phyloP scores from a whole-genome alignment of 2,888 invertebrate species.

The Drosophila setosimentum region DNA sequence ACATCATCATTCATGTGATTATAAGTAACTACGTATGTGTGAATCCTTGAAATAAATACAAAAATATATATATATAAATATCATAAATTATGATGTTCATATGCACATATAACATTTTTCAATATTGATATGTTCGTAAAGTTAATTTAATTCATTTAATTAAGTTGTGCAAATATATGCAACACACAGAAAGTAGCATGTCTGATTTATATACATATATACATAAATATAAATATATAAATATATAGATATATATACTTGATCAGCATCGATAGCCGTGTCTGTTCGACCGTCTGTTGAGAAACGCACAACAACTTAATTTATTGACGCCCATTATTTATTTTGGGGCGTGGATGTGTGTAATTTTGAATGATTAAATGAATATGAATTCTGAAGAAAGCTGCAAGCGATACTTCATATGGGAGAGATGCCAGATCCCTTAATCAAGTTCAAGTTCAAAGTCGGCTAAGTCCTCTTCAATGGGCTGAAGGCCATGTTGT shows the following conservation, averaged over 20 bases:
- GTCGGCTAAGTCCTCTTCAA: neutral
- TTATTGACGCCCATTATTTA: too few relatives aligned
- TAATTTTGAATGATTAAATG: neutral
- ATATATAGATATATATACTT: neutral
- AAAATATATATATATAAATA: neutral
- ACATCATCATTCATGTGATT: constrained; percentile 22
- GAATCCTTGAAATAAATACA: neutral
- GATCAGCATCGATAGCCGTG: neutral
- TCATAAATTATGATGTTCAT: neutral
- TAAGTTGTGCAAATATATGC: neutral
- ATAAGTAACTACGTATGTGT: neutral
- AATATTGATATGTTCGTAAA: neutral
- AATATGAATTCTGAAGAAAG: neutral
- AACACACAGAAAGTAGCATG: too few relatives aligned
- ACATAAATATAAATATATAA: neutral
- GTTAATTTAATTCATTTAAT: neutral
- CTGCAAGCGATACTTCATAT: neutral
- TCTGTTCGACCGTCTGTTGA: too few relatives aligned
- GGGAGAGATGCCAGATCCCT: neutral
- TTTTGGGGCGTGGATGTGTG: neutral
- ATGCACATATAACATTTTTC: neutral
- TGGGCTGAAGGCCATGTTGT: too few relatives aligned
- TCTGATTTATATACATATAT: neutral
- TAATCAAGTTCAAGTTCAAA: neutral
- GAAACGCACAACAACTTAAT: neutral